Evolutionary conservation across 2,797 vertebrate genomes (phyloP).

Genomic region (Argya squamiceps): DNA sequence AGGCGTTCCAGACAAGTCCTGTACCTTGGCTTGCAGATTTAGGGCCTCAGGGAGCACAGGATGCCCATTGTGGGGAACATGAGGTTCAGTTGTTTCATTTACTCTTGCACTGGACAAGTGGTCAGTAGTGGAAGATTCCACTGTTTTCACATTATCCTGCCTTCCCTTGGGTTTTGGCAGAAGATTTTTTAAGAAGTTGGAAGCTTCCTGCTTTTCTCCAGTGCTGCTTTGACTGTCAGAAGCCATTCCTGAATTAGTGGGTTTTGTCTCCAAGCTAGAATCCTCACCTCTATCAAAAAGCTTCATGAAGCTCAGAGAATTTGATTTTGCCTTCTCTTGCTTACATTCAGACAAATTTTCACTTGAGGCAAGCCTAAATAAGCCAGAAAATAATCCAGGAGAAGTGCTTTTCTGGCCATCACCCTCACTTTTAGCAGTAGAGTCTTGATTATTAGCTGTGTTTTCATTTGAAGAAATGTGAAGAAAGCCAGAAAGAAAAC

Average conservation of each 20-base stretch:
- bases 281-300: slow-evolving; percentile 56
- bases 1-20: slow-evolving; percentile 54
- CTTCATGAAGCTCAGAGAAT: slow-evolving; percentile 50
- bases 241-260: background rate
- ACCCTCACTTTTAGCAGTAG: slow-evolving; percentile 46
- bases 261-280: background rate
- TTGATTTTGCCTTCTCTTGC: slow-evolving; percentile 50
- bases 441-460: slow-evolving; percentile 43
- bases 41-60: background rate
- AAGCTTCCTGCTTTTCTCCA: slow-evolving; percentile 65
- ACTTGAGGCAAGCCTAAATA: slow-evolving; percentile 78
- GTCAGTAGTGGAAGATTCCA: slow-evolving; percentile 50
- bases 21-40: slow-evolving; percentile 23
- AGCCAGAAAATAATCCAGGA: slow-evolving; percentile 80
- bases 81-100: background rate
- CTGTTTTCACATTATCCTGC: slow-evolving; percentile 33
- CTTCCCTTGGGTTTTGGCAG: slow-evolving; percentile 71
- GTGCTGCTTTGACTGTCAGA: slow-evolving; percentile 14
- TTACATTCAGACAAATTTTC: slow-evolving; percentile 71
- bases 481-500: slow-evolving; percentile 84
- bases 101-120: background rate
- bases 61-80: background rate
- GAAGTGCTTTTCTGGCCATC: slow-evolving; percentile 45
- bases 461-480: slow-evolving; percentile 80
- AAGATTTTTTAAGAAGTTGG: slow-evolving; percentile 58